These are phyloP conservation scores for Oeneis ivallda DNA, from an alignment of 2,888 invertebrate species.

Conservation along the genomic window DNA sequence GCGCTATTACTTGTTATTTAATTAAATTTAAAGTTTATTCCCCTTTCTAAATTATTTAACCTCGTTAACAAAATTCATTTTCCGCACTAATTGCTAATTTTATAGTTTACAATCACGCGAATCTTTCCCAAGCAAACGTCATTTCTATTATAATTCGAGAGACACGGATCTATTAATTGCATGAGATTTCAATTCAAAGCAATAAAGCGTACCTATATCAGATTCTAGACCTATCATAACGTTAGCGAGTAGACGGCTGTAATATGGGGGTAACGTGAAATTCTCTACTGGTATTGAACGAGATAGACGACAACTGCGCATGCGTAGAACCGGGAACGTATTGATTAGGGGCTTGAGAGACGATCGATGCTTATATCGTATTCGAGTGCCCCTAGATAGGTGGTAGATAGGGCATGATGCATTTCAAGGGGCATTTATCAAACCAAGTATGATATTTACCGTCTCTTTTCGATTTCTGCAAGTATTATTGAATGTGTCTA, in stretches of 20 bases:
- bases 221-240: constrained; percentile 73
- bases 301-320: constrained; percentile 46
- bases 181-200: background rate
- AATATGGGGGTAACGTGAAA: constrained; percentile 60
- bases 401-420: constrained; percentile 7
- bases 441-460: background rate
- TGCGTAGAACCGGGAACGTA: constrained; percentile 52
- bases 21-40: too few relatives aligned
- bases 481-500: too few relatives aligned
- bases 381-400: constrained; percentile 15
- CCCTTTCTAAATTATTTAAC: background rate
- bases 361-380: constrained; percentile 32
- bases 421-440: background rate
- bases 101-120: background rate
- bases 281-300: constrained; percentile 55
- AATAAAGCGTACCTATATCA: constrained; percentile 9
- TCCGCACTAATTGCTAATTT: background rate
- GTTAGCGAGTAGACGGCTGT: constrained; percentile 56
- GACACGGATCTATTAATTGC: background rate
- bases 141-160: background rate
- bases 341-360: constrained; percentile 45
- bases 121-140: background rate
- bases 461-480: too few relatives aligned
- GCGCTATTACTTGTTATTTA: too few relatives aligned
- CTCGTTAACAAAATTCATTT: background rate